These are phyloP conservation scores for Aromia moschata DNA, from an alignment of 2,888 invertebrate species.

Conservation along the genomic window DNA sequence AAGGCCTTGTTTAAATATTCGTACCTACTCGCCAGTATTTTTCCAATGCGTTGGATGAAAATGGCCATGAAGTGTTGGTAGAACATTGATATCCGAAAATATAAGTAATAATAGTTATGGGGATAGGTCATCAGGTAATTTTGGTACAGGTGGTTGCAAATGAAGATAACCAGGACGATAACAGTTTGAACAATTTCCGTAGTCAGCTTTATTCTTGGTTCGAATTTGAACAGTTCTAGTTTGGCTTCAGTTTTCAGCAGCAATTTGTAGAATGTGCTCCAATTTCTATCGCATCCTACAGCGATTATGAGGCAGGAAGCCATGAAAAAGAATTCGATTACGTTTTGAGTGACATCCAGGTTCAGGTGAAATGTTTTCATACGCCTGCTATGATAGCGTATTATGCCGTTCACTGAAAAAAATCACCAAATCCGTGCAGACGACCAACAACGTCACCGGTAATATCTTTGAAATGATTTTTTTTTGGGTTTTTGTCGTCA, in stretches of 20 bases:
- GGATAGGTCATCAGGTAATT: neutral
- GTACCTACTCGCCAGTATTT: neutral
- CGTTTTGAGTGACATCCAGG: neutral
- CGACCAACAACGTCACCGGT: no score
- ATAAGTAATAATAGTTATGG: neutral
- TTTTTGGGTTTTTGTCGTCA: neutral
- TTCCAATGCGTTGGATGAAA: neutral
- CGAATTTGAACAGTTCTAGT: no score
- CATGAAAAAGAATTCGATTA: neutral
- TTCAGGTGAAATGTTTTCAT: no score
- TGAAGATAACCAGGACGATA: neutral
- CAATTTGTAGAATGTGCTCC: neutral
- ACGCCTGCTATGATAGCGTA: no score
- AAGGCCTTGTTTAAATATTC: neutral
- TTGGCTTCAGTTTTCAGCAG: neutral
- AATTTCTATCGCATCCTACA: neutral
- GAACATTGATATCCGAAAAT: neutral
- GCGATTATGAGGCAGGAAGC: neutral
- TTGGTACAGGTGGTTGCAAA: neutral
- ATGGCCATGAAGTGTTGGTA: neutral
- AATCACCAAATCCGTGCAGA: no score
- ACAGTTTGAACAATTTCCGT: neutral
- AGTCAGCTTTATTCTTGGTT: no score
- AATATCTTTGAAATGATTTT: no score
- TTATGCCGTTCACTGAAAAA: no score